Percentiles rank a stretch among this genome's conserved stretches.
phyloP scores from a whole-genome alignment of 2,113 vertebrate genomes.

The Psilopogon haemacephalus region DNA sequence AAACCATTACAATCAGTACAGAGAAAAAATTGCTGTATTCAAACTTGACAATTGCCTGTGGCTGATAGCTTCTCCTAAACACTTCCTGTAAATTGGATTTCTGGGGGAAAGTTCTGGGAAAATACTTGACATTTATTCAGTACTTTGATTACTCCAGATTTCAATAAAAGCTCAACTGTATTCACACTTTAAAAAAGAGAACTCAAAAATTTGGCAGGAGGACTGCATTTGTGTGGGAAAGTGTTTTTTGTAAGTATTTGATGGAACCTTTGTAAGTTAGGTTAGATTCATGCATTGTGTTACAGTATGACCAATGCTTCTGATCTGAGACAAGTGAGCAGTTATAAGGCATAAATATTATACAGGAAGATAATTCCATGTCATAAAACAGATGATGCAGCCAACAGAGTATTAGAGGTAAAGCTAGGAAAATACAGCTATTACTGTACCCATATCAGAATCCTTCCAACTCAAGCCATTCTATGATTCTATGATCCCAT shows the following conservation, averaged over 20 bases:
- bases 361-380: background rate
- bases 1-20: background rate
- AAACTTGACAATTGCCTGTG: background rate
- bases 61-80: background rate
- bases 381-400: background rate
- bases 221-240: background rate
- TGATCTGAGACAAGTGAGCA: background rate
- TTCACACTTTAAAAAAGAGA: background rate
- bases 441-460: background rate
- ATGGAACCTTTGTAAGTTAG: background rate
- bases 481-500: background rate
- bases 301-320: background rate
- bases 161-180: background rate
- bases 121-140: background rate
- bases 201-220: background rate
- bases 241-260: background rate
- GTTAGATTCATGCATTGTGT: background rate
- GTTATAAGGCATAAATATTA: background rate
- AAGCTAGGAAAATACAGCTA: background rate
- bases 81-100: background rate
- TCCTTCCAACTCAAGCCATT: background rate
- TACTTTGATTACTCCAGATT: background rate
- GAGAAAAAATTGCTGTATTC: background rate
- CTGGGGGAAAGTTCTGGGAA: background rate
- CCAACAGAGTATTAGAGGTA: background rate